Percentiles rank a stretch among this genome's conserved stretches.
These are phyloP conservation scores for Scortum barcoo DNA, from an alignment of 2,113 vertebrate genomes.

Conservation along the genomic window DNA sequence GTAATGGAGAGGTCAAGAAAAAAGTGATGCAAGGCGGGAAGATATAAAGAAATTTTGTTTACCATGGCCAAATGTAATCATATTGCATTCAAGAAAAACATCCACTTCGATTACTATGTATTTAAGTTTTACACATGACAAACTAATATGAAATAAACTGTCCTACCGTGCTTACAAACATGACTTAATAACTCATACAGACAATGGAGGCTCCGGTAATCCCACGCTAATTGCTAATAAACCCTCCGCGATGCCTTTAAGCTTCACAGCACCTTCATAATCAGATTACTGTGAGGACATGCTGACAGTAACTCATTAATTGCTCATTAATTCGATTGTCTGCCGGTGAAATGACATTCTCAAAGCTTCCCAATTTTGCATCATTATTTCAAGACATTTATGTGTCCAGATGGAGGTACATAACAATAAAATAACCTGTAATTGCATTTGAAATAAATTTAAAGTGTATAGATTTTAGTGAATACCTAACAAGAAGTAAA, in stretches of 20 bases:
- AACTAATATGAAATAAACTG: background rate
- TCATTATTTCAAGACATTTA: background rate
- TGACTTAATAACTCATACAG: background rate
- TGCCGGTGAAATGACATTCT: background rate
- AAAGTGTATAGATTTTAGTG: too few species aligned
- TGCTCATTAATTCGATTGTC: conserved; percentile 2
- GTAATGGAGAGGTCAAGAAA: background rate
- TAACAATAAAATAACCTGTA: too few species aligned
- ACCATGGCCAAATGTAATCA: background rate
- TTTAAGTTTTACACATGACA: background rate
- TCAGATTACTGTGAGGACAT: conserved; percentile 67
- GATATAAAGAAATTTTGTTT: background rate
- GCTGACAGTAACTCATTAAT: conserved; percentile 34
- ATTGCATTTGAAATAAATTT: too few species aligned
- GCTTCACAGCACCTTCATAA: conserved; percentile 45
- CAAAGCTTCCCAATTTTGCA: background rate
- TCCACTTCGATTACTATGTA: background rate
- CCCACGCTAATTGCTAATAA: conserved; percentile 35
- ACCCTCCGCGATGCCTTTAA: conserved; percentile 14
- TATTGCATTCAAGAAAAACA: background rate
- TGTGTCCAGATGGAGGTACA: too few species aligned
- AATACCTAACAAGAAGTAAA: too few species aligned
- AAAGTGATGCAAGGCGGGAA: background rate
- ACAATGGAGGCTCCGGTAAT: conserved; percentile 39
- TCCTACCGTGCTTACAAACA: background rate